These are phyloP conservation scores for Rhagoletis pomonella DNA, from an alignment of 1,140 invertebrate species.

Conservation along the genomic window DNA sequence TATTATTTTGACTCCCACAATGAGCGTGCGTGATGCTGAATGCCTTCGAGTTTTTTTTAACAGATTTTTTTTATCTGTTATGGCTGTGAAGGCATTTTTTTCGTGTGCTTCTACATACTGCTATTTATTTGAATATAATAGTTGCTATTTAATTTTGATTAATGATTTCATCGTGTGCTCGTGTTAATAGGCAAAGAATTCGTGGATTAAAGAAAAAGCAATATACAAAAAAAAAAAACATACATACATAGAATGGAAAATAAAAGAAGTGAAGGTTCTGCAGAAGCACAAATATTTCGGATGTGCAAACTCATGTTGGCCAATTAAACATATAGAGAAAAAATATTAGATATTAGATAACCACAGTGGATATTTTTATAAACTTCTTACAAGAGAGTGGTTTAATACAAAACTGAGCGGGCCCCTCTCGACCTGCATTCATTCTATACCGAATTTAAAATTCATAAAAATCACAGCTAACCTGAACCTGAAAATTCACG, in stretches of 20 bases:
- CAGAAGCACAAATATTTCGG: neutral
- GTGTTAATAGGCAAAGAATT: neutral
- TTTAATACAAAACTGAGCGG: too few species aligned
- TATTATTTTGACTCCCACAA: conserved; percentile 49
- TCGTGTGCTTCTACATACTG: neutral
- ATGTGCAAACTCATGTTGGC: neutral
- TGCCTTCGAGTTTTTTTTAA: neutral
- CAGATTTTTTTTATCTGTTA: conserved; percentile 11
- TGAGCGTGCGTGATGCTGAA: conserved; percentile 9
- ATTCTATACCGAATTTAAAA: too few species aligned
- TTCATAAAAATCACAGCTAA: too few species aligned
- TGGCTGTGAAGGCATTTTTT: neutral
- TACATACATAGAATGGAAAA: neutral
- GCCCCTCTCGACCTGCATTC: too few species aligned
- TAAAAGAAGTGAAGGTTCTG: neutral
- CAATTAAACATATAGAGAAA: neutral
- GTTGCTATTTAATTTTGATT: conserved; percentile 47
- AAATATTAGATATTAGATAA: too few species aligned
- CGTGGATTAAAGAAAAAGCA: neutral
- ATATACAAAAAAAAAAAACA: neutral
- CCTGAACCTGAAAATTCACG: too few species aligned
- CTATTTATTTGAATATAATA: conserved; percentile 33
- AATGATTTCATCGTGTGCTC: conserved; percentile 34
- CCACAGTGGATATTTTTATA: too few species aligned
- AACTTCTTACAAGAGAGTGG: too few species aligned